phyloP scores from a whole-genome alignment of 2,797 vertebrate species.

The Tragopan temminckii region DNA sequence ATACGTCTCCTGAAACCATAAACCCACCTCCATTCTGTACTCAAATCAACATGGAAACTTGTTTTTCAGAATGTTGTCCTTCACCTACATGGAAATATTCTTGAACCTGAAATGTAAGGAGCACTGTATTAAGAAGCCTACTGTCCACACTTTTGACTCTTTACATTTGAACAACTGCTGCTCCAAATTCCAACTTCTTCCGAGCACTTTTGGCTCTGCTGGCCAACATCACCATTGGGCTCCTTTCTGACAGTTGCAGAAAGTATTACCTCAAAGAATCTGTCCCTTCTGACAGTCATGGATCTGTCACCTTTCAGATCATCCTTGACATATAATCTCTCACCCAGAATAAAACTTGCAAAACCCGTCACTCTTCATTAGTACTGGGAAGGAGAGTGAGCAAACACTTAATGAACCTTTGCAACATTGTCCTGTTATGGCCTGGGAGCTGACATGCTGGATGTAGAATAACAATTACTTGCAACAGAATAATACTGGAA shows the following conservation, averaged over 20 bases:
- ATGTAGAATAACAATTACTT: background rate
- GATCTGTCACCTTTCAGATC: background rate
- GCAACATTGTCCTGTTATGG: background rate
- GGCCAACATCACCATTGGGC: background rate
- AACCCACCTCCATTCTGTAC: background rate
- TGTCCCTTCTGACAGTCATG: background rate
- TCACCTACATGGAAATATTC: background rate
- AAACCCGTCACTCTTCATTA: slow-evolving; percentile 24
- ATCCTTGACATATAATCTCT: slow-evolving; percentile 6
- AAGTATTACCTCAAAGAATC: background rate
- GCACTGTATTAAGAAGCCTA: background rate
- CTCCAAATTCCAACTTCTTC: background rate
- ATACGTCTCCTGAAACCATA: background rate
- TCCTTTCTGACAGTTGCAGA: background rate
- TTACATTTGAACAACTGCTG: background rate
- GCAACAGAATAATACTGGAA: background rate
- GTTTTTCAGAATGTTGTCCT: background rate
- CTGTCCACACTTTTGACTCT: rapidly evolving
- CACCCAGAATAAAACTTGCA: background rate
- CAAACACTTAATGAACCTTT: background rate
- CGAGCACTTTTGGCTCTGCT: background rate
- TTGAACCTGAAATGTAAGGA: background rate
- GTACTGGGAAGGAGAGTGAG: background rate
- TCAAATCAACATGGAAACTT: background rate
- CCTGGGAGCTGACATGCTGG: background rate